Evolutionary conservation across 2,888 invertebrate genomes (phyloP).

Genomic region (Xestia c-nigrum): DNA sequence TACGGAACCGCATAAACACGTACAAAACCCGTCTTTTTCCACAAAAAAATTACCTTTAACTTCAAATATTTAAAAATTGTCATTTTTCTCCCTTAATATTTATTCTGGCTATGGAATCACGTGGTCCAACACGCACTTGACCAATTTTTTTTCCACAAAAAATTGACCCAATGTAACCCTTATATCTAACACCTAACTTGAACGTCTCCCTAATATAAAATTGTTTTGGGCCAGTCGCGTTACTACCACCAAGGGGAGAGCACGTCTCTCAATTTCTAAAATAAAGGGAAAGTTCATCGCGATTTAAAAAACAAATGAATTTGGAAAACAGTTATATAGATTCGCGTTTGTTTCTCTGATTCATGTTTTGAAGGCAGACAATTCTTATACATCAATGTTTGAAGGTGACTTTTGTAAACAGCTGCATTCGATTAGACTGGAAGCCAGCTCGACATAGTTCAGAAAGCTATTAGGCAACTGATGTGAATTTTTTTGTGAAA

Average conservation of each 20-base stretch:
- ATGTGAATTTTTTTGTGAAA: not conserved
- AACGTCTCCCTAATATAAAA: slow-evolving; percentile 13
- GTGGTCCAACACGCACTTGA: not conserved
- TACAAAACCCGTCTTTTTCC: no score
- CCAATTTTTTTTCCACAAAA: not conserved
- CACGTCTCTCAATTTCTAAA: not conserved
- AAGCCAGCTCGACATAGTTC: not conserved
- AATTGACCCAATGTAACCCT: not conserved
- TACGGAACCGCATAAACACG: no score
- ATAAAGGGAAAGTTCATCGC: not conserved
- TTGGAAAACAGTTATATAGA: not conserved
- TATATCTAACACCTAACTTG: not conserved
- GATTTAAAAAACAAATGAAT: not conserved
- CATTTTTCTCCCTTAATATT: no score
- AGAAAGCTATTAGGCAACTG: not conserved
- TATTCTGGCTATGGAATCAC: not conserved
- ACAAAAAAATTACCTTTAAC: no score
- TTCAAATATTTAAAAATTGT: no score
- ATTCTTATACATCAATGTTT: no score
- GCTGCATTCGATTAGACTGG: not conserved
- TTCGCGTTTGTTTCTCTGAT: not conserved
- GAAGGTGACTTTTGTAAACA: not conserved
- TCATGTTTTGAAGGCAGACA: no score
- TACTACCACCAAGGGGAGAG: not conserved
- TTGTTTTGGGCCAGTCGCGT: not conserved